Conservation (phyloP, 2,888 invertebrate species). For the Drosophila ezoana region DNA sequence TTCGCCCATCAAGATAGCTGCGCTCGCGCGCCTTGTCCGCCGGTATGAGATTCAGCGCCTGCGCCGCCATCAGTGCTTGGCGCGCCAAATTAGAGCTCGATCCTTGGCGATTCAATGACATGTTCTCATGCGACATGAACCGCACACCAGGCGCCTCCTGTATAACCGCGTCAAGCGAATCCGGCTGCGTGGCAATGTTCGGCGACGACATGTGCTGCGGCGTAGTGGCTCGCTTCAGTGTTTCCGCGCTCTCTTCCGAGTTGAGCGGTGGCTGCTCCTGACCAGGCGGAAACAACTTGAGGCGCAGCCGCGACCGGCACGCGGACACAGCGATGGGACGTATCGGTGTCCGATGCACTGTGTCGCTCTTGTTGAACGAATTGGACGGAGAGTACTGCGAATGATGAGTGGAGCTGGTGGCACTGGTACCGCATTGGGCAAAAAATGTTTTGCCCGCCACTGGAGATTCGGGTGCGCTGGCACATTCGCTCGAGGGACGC, state of each 20-base stretch:
- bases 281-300: conserved; percentile 84
- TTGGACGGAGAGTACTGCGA: conserved; percentile 82
- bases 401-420: conserved; percentile 38
- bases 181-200: conserved; percentile 82
- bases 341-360: conserved; percentile 70
- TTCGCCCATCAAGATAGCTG: conserved; percentile 92
- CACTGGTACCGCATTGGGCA: conserved; percentile 52
- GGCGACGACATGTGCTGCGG: conserved; percentile 85
- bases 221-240: conserved; percentile 73
- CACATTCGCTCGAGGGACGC: conserved; percentile 78
- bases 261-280: conserved; percentile 71
- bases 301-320: conserved; percentile 83
- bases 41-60: conserved; percentile 92
- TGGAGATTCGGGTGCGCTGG: conserved; percentile 84
- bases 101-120: conserved; percentile 76
- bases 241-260: conserved; percentile 55
- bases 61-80: conserved; percentile 91
- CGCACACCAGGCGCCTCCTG: conserved; percentile 70
- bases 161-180: conserved; percentile 45
- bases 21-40: conserved; percentile 93
- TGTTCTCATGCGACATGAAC: conserved; percentile 84
- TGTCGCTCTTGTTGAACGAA: conserved; percentile 80
- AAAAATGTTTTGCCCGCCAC: conserved; percentile 80
- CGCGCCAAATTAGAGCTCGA: conserved; percentile 86
- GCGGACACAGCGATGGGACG: conserved; percentile 84